A percentile compares a stretch with the other conserved stretches of the same genome.
These are phyloP conservation scores for Pseudanteris insignis DNA, from an alignment of 2,888 invertebrate genomes.

Conservation along the genomic window DNA sequence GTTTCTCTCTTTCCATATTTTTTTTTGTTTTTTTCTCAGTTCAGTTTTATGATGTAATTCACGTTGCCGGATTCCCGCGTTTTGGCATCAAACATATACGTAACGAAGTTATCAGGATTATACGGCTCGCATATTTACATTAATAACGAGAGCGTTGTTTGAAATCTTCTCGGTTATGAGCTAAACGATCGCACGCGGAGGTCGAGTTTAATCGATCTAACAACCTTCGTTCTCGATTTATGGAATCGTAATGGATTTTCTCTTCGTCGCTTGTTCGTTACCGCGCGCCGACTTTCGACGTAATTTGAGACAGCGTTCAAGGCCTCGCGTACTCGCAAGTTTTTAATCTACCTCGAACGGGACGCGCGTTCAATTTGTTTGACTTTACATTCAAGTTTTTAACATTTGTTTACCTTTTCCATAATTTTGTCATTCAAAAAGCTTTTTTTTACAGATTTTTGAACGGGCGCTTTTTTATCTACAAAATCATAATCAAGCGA, in stretches of 20 bases:
- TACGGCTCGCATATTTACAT: constrained; percentile 17
- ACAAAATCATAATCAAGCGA: too few relatives aligned
- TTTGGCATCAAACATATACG: too few relatives aligned
- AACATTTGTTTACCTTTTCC: neutral
- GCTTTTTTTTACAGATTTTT: too few relatives aligned
- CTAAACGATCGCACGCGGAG: constrained; percentile 30
- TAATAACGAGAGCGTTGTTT: constrained; percentile 19
- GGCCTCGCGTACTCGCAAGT: constrained; percentile 21
- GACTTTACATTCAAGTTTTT: neutral
- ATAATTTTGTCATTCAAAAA: too few relatives aligned
- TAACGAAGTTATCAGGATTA: too few relatives aligned
- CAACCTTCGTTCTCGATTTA: constrained; percentile 42
- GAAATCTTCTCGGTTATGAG: constrained; percentile 9
- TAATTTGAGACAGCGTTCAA: constrained; percentile 41
- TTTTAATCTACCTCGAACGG: constrained; percentile 7
- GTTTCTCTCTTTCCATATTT: too few relatives aligned
- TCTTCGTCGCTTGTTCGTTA: constrained; percentile 26
- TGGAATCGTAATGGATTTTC: constrained; percentile 42
- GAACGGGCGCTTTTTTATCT: too few relatives aligned
- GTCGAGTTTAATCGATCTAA: constrained; percentile 37
- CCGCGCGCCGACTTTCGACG: constrained; percentile 35
- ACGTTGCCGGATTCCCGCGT: too few relatives aligned
- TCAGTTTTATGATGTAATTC: too few relatives aligned
- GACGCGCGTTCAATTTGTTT: too few relatives aligned
- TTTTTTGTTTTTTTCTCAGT: neutral